Base-by-base conservation (phyloP, 2,113 vertebrate genomes). In the Picathartes gymnocephalus region DNA sequence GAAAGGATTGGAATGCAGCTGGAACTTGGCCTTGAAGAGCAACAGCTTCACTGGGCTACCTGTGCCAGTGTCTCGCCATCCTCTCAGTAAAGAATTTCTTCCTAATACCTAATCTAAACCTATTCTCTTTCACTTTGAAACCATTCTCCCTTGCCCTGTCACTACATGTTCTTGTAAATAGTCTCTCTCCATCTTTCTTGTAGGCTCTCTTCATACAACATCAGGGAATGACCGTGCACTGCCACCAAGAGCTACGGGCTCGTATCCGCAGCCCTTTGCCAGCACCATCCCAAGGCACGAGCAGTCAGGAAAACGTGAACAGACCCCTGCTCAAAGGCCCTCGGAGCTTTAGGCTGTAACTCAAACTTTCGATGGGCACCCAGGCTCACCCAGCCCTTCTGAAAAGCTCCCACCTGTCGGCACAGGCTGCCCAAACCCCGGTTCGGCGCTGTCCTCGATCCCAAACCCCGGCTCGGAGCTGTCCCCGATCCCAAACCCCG, bases 221-320 rank as follows among this genome's bases (percentile, higher is more conserved):
- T 9, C 17, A 44, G 33, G 64, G 40, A 44, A 54, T 35, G 53
- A 31, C 20, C 0, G 0, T 1, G 9, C 27, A 6, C 3, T 10
- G 15, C 24, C 33, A 15, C 3, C 2, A n/a, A 19, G 12, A 65
- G 3, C 31, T 10, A 5, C 50, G 31, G 45, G 57, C 31, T 42
- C 6, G 7, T 14, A 18, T 28, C 31, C 37, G 44, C 33, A 12
- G 65, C 27, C 13, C 37, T 56, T 31, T 1, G 3, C 21, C 6
- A 17, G 21, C 33, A 6, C 5, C 61, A 9, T 3, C 33, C 6
- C 35, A 14, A 28, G 14, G 25, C 65, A 16, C 1, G 6, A 47
- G 37, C 42, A 23, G 35, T 0, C 28, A 11, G 57, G 19, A 22
- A n/a, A 22, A 23, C 2, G 15, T 2, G 13, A 37, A 13, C 24